A percentile compares a stretch with the other conserved stretches of the same genome.
These are phyloP conservation scores for Piprites chloris DNA, from an alignment of 2,113 vertebrate genomes.

Conservation along the genomic window DNA sequence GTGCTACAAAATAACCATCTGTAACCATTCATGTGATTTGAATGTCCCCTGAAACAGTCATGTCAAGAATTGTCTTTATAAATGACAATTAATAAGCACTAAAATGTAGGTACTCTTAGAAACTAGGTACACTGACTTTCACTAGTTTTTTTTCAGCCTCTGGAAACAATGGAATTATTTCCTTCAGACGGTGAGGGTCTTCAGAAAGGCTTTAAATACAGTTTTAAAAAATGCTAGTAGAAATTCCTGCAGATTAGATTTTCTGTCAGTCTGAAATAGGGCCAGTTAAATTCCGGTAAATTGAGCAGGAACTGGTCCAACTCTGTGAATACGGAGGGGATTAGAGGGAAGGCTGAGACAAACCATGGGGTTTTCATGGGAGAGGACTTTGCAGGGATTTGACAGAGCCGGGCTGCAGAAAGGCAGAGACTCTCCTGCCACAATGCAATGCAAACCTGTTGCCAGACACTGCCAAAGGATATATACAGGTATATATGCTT, in stretches of 20 bases:
- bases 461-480: not conserved
- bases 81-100: not conserved
- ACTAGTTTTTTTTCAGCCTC: not conserved
- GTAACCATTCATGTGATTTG: rapidly evolving
- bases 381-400: not conserved
- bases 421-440: not conserved
- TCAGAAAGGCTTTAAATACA: not conserved
- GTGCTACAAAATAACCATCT: not conserved
- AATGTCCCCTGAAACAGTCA: not conserved
- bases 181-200: not conserved
- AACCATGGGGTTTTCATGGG: not conserved
- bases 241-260: not conserved
- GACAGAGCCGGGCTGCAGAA: not conserved
- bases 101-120: not conserved
- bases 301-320: not conserved
- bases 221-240: not conserved
- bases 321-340: not conserved
- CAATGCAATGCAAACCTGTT: not conserved
- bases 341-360: not conserved
- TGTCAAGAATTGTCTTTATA: not conserved
- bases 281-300: not conserved
- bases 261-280: not conserved
- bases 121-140: not conserved
- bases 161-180: not conserved
- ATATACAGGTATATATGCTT: not conserved